These are phyloP conservation scores for Crotalus viridis DNA, from an alignment of 2,113 vertebrate genomes.

Conservation along the genomic window DNA sequence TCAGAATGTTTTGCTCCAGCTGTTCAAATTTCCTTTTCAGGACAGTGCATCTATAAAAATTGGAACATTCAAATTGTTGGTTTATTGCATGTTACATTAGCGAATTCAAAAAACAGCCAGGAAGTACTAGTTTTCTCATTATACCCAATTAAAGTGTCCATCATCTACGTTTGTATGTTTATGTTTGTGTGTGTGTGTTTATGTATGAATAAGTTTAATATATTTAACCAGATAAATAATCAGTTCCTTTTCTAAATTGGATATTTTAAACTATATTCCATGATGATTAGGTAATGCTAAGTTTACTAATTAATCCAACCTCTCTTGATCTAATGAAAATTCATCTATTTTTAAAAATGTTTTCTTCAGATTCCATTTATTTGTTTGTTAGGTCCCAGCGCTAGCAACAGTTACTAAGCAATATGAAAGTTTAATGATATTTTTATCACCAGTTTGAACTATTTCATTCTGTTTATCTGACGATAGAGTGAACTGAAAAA, in stretches of 20 bases:
- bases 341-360: slow-evolving; percentile 15
- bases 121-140: slow-evolving; percentile 52
- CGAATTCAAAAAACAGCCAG: slow-evolving; percentile 60
- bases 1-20: slow-evolving; percentile 60
- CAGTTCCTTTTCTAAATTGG: slow-evolving; percentile 39
- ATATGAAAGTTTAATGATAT: neutral
- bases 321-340: slow-evolving; percentile 5
- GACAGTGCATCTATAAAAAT: slow-evolving; percentile 39
- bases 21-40: slow-evolving; percentile 49
- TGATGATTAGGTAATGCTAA: neutral
- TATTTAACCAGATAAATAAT: slow-evolving; percentile 35
- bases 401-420: neutral
- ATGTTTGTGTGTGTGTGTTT: neutral
- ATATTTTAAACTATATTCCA: slow-evolving; percentile 37
- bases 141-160: slow-evolving; percentile 62
- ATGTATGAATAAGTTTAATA: slow-evolving; percentile 25
- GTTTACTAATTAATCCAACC: slow-evolving; percentile 7
- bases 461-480: neutral
- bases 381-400: neutral
- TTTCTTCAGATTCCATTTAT: neutral
- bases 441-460: neutral
- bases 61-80: slow-evolving; percentile 43
- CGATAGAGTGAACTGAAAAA: neutral
- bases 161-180: slow-evolving; percentile 5
- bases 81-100: slow-evolving; percentile 62